Base-by-base conservation (phyloP, 2,797 vertebrate species). In the Scyliorhinus canicula region DNA sequence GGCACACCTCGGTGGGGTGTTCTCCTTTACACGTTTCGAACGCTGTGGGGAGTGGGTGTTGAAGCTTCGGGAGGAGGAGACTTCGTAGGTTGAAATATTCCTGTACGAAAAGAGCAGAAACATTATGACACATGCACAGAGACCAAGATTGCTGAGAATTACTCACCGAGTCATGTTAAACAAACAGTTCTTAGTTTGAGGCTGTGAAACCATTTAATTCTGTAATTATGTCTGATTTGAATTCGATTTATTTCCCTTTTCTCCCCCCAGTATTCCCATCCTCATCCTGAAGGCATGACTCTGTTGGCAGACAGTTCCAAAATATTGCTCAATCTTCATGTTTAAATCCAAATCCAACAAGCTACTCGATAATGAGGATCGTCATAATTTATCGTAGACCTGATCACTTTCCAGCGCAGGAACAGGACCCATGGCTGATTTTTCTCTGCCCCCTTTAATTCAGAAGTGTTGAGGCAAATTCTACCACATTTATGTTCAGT, bases 11-110 rank as follows among this genome's bases (percentile, higher is more conserved):
- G 99, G 99, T 0, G 99, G 99, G 0, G 99, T 99, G 97, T 99
- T 99, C 97, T 99, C 99, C 97, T 99, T 99, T 96, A 99, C 98
- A 2, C 99, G 98, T 88, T 99, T 99, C 0, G 99, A 99, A 95
- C 99, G 98, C 97, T 99, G 99, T 0, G 99, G 99, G 0, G 99
- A 99, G 77, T 95, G 95, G 9, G 77, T 52, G 95, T 97, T 97
- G 96, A 98, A 95, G 14, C 97, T 97, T 97, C 99, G 99, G 0
- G 98, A 99, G 95, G 99, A 99, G 6, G 98, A 98, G 95, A 99
- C 98, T 96, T 99, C 98, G 19, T 98, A 99, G 95, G 98, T 97
- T 8, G 99, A 98, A 95, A 98, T 95, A 0, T 99, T 99, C 97
- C 99, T 99, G 96, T 57, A 91, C 94, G 35, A 52, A 35, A 52